These are phyloP conservation scores for Hypomecis atomaria DNA, from an alignment of 2,888 invertebrate genomes.

Conservation along the genomic window DNA sequence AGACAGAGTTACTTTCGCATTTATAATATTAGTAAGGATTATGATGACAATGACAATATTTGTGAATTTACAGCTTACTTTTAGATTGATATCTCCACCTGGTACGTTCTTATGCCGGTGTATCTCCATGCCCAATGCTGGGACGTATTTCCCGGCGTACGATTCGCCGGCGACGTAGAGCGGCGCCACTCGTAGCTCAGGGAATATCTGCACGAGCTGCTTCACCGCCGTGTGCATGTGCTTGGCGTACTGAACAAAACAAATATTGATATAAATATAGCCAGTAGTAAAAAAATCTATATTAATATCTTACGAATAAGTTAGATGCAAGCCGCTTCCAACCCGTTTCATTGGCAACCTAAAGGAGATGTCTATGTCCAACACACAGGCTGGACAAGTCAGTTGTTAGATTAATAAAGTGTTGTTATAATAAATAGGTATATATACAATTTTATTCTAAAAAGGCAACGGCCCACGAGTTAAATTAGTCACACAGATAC, in stretches of 20 bases:
- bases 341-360: too few relatives aligned
- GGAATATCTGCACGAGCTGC: slow-evolving; percentile 87
- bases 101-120: slow-evolving; percentile 65
- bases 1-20: too few relatives aligned
- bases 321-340: too few relatives aligned
- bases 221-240: slow-evolving; percentile 84
- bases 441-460: too few relatives aligned
- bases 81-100: slow-evolving; percentile 66
- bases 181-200: slow-evolving; percentile 81
- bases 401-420: too few relatives aligned
- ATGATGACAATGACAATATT: too few relatives aligned
- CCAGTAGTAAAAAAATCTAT: neutral
- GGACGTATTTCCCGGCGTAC: slow-evolving; percentile 85
- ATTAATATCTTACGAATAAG: neutral
- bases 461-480: too few relatives aligned
- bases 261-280: neutral
- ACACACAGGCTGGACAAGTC: too few relatives aligned
- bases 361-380: too few relatives aligned
- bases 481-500: too few relatives aligned
- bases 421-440: too few relatives aligned
- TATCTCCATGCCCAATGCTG: slow-evolving; percentile 84
- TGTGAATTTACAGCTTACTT: slow-evolving; percentile 57
- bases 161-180: slow-evolving; percentile 88
- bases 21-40: too few relatives aligned
- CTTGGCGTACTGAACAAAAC: slow-evolving; percentile 65